Conservation (phyloP, 2,888 invertebrate genomes). For the Mechanitis mazaeus region DNA sequence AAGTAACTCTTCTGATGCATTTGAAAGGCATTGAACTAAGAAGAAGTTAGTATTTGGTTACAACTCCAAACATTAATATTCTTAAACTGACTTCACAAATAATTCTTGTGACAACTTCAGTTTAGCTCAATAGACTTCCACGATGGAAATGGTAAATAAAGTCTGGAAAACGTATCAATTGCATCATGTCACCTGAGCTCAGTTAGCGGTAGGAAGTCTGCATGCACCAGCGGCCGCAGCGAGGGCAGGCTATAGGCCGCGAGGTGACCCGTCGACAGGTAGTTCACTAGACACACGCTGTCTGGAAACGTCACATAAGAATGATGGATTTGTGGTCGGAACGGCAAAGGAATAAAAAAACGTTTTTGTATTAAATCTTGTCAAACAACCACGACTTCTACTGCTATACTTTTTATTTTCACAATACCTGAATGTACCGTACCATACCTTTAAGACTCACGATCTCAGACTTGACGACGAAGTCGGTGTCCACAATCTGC, state of each 20-base stretch:
- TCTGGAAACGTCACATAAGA: slow-evolving; percentile 75
- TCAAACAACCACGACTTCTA: not conserved
- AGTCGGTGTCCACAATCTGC: slow-evolving; percentile 94
- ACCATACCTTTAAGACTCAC: slow-evolving; percentile 89
- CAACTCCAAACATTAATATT: not conserved
- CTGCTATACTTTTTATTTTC: not conserved
- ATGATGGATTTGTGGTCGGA: no score
- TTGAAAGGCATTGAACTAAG: not conserved
- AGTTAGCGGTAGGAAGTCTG: slow-evolving; percentile 94
- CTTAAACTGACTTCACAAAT: not conserved
- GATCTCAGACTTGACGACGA: slow-evolving; percentile 95
- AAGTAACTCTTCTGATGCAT: not conserved
- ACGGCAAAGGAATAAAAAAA: no score
- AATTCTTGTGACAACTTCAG: not conserved
- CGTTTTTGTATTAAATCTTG: not conserved
- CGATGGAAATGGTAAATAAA: slow-evolving; percentile 1
- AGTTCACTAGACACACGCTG: slow-evolving; percentile 95
- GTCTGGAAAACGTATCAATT: not conserved
- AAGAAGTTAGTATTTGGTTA: not conserved
- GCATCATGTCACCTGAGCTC: slow-evolving; percentile 85
- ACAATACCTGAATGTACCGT: slow-evolving; percentile 9
- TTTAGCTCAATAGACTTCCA: not conserved
- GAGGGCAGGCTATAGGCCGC: slow-evolving; percentile 97
- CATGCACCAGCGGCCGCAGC: slow-evolving; percentile 92
- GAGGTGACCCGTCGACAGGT: slow-evolving; percentile 95